Conservation (phyloP, 2,888 invertebrate species). For the Andrena haemorrhoa region DNA sequence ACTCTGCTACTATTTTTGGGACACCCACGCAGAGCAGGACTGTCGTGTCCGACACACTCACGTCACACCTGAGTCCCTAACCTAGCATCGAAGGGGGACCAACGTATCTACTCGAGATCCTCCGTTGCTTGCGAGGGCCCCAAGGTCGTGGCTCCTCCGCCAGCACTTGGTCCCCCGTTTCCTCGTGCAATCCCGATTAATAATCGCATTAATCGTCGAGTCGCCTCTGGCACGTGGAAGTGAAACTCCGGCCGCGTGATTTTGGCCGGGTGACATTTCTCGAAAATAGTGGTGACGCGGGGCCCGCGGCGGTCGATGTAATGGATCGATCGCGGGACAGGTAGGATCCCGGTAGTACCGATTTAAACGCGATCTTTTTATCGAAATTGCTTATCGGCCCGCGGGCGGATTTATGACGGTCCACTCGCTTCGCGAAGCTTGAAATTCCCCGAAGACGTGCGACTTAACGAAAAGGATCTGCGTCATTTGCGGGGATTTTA, state of each 20-base stretch:
- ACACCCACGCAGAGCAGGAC: neutral
- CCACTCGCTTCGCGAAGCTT: constrained; percentile 24
- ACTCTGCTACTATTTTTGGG: too few relatives aligned
- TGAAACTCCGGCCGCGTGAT: constrained; percentile 54
- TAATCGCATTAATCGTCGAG: constrained; percentile 45
- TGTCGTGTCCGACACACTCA: neutral
- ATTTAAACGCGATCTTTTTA: constrained; percentile 20
- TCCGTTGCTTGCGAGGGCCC: neutral
- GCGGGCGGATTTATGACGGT: constrained; percentile 43
- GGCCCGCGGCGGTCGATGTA: neutral
- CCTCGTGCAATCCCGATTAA: constrained; percentile 45
- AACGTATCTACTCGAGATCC: neutral
- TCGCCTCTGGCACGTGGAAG: constrained; percentile 55
- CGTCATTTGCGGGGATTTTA: constrained; percentile 5
- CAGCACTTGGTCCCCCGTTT: neutral
- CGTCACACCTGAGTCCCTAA: neutral
- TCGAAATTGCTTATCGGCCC: constrained; percentile 52
- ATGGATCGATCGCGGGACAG: constrained; percentile 38
- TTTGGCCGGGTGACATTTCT: constrained; percentile 80
- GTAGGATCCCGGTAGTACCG: constrained; percentile 1
- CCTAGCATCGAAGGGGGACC: neutral
- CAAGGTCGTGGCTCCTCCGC: neutral
- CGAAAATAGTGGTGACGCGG: constrained; percentile 79
- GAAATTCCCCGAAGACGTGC: constrained; percentile 1
- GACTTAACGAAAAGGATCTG: neutral